Evolutionary conservation across 1,140 invertebrate species (phyloP), one percentile per base, ranked within the genome.

Genomic region (Drosophila lacertosa): DNA sequence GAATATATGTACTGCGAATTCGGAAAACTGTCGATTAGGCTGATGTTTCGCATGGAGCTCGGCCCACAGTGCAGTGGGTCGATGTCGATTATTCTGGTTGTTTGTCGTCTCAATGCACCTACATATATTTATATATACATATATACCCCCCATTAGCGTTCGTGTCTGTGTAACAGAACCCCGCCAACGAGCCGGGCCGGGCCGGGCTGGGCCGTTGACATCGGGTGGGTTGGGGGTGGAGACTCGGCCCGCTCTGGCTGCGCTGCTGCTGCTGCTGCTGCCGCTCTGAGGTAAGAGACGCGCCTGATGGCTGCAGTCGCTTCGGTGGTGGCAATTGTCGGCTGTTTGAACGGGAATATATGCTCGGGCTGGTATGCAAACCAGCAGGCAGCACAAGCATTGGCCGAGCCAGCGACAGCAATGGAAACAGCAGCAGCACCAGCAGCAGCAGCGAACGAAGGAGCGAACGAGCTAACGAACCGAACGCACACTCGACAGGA

Each of bases 1-100:
- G 44, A 70, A 50, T 70, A 40, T 70, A 57, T 42, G 51, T 48
- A 48, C 51, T 48, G 59, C 10, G 42, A 65, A 65, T 50, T 13
- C n/a, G 20, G 24, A 42, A 33, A 47, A 44, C 47, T 32, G 68
- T 22, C 45, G 68, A 66, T 59, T 71, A 50, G 44, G 63, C 33
- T 22, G 63, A 58, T 74, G 44, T 67, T 67, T 50, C 29, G 51
- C 60, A 45, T 71, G 42, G 44, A 18, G 44, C 64, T 72, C 32
- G 29, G 60, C 67, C 82, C 82, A 86, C 83, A 60, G 82, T 88
- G 82, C 82, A 78, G 70, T 86, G 82, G 82, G 82, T 86, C 79
- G 79, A 74, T 74, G 80, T 83, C 74, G 82, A 78, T 88, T 77
- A 82, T 86, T 88, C 76, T 74, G 82, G 48, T 68, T 86, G 82